A percentile compares a stretch with the other conserved stretches of the same genome.
These are phyloP conservation scores for Drosophila setosimentum DNA, from an alignment of 2,888 invertebrate genomes.

Conservation along the genomic window DNA sequence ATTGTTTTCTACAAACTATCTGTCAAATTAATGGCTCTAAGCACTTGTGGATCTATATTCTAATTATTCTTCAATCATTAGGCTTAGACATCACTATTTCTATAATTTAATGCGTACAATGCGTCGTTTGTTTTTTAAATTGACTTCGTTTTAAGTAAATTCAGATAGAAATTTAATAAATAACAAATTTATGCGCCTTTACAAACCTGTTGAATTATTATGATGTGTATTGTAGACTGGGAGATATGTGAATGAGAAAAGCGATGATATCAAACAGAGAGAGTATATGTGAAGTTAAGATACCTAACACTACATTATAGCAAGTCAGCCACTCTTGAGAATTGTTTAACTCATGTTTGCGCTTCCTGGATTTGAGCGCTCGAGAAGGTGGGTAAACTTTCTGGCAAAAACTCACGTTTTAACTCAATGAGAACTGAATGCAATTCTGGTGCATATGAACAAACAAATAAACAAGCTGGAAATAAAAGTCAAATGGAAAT, in stretches of 20 bases:
- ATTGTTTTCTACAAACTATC: conserved; percentile 3
- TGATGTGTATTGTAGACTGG: not conserved
- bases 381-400: conserved; percentile 5
- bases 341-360: not conserved
- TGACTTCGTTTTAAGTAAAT: conserved; percentile 48
- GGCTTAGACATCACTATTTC: conserved; percentile 41
- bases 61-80: conserved; percentile 40
- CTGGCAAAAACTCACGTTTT: conserved; percentile 64
- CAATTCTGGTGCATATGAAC: conserved; percentile 20
- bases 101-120: conserved; percentile 27
- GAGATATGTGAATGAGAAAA: too few relatives aligned
- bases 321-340: not conserved
- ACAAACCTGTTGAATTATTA: not conserved
- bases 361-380: conserved; percentile 55
- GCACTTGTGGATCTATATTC: conserved; percentile 34
- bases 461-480: conserved; percentile 28
- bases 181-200: conserved; percentile 52
- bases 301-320: not conserved
- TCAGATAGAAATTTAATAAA: conserved; percentile 52
- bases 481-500: conserved; percentile 46
- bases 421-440: conserved; percentile 52
- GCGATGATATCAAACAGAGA: not conserved
- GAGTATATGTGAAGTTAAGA: not conserved
- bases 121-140: conserved; percentile 44
- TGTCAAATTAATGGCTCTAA: conserved; percentile 23